Evolutionary conservation across 2,113 vertebrate species (phyloP).

Genomic region (Casuarius casuarius): DNA sequence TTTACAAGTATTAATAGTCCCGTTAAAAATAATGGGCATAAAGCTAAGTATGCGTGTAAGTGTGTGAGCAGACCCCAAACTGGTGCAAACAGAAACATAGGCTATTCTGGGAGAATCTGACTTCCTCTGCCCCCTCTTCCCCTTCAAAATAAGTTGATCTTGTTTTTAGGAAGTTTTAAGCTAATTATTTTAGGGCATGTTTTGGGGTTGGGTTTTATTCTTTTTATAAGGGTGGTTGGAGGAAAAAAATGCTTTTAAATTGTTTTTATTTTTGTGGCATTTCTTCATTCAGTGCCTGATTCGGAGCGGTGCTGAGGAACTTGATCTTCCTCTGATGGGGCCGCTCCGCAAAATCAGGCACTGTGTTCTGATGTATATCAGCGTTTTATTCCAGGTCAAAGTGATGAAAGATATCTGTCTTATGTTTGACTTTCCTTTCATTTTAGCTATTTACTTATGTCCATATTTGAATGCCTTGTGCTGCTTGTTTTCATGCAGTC

Average conservation of each 20-base stretch:
- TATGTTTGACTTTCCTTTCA: background rate
- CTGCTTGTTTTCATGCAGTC: conserved; percentile 33
- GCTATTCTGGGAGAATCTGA: background rate
- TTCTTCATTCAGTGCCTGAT: background rate
- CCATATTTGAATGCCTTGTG: background rate
- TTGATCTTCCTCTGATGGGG: background rate
- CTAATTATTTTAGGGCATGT: background rate
- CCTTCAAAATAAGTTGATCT: background rate
- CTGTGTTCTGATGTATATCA: background rate
- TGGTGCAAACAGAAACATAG: background rate
- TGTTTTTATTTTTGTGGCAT: background rate
- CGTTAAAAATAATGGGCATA: rapidly evolving
- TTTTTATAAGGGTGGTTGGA: background rate
- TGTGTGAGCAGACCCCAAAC: background rate
- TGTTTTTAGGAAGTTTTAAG: conserved; percentile 31
- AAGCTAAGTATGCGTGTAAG: background rate
- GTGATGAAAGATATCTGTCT: background rate
- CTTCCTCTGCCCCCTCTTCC: background rate
- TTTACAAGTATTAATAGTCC: conserved; percentile 31
- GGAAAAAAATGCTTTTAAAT: background rate
- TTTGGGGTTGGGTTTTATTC: background rate
- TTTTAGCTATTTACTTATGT: conserved; percentile 68
- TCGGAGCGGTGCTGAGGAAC: background rate
- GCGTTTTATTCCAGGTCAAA: background rate
- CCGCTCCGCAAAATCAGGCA: background rate